phyloP scores from a whole-genome alignment of 2,113 vertebrate genomes.

The Desmodus rotundus region DNA sequence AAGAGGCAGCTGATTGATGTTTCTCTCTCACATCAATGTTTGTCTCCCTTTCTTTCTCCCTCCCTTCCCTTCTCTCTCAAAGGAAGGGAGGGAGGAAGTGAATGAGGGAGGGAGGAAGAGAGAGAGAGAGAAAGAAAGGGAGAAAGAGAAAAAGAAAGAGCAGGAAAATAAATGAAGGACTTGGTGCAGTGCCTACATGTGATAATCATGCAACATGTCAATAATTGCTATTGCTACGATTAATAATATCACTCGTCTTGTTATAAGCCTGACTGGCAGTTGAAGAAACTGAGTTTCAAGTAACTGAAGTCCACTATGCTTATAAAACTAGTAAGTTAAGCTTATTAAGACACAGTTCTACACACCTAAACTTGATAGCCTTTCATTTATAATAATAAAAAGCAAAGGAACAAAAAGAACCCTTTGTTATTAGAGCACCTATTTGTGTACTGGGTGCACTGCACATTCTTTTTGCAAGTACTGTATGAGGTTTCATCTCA shows the following conservation, averaged over 20 bases:
- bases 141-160: no score
- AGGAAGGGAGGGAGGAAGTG: no score
- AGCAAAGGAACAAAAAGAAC: not conserved
- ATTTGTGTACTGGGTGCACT: not conserved
- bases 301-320: not conserved
- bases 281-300: conserved; percentile 3
- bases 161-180: not conserved
- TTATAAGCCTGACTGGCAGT: not conserved
- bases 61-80: no score
- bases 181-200: not conserved
- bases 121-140: no score
- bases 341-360: not conserved
- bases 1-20: no score
- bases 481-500: not conserved
- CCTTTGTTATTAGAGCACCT: not conserved
- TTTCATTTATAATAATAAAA: not conserved
- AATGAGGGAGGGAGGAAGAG: no score
- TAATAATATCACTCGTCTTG: not conserved
- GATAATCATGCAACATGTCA: not conserved
- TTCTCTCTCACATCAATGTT: no score
- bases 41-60: no score
- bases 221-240: not conserved
- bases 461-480: not conserved
- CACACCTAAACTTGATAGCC: not conserved
- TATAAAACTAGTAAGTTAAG: not conserved